Evolutionary conservation across 2,113 vertebrate genomes (phyloP), one percentile per base, ranked within the genome.

Genomic region (Boulengeromyrus knoepffleri): DNA sequence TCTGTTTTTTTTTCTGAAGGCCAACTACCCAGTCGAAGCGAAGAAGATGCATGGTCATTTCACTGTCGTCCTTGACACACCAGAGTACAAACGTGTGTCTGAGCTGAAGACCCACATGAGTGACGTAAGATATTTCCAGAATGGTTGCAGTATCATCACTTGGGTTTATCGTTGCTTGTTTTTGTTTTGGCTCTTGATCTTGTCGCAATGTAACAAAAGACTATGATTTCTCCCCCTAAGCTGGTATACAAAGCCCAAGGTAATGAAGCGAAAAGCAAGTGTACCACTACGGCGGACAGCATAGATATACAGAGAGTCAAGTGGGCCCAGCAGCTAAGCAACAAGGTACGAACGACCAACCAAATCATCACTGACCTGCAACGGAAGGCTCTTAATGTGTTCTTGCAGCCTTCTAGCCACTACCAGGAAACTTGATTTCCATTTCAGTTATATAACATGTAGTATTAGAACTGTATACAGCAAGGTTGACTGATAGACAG

Each of bases 91-190:
- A 70, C 95, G 96, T 2, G 96, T 98, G 56, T 96, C 97, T 52
- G 98, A 99, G 45, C 95, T 99, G 36, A 99, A 99, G 96, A 96
- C 96, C 0, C 99, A 99, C 92, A 93, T 99, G 94, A 99, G 99
- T 90, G 93, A 96, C 74, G 99, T 98, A 92, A 97, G 56, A 0
- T 56, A 21, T 39, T 7, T 24, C 19, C 47, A 85, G n/a, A 47
- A 49, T 50, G 21, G 45, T 27, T 50, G 15, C 70, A 77, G 27
- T 36, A 19, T 27, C 50, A 15, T 17, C 24, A 3, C 85, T 53
- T 45, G 24, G 70, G 31, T 39, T 77, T 36, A 50, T 49, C 19
- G 0, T 47, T 52, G 80, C 56, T 36, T 45, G 53, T 46, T 46
- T 21, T 46, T 47, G 80, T 47, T 47, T 80, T 46, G 7, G 80